Conservation (phyloP, 1,140 invertebrate genomes). For the Trichonephila clavipes region DNA sequence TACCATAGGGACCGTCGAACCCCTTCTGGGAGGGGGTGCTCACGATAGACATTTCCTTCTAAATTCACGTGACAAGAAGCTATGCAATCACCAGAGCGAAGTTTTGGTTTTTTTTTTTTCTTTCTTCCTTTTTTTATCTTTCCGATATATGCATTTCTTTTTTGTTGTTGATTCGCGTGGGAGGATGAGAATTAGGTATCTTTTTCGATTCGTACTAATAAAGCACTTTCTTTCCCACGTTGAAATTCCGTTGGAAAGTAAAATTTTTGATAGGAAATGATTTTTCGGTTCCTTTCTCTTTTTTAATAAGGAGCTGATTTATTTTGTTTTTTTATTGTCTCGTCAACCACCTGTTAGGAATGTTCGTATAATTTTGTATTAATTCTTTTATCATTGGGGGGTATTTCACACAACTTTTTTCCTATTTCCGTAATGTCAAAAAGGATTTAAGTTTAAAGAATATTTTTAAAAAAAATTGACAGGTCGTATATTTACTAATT, state of each 20-base stretch:
- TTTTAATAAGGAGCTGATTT: neutral
- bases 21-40: neutral
- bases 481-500: too few species aligned
- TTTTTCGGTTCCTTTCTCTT: neutral
- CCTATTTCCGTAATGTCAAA: too few species aligned
- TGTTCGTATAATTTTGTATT: too few species aligned
- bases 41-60: conserved; percentile 5
- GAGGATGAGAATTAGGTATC: conserved; percentile 53
- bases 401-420: too few species aligned
- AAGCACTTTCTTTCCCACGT: conserved; percentile 44
- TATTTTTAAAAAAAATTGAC: too few species aligned
- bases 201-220: conserved; percentile 27
- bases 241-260: conserved; percentile 44
- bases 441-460: too few species aligned
- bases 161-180: conserved; percentile 37
- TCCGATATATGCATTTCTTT: neutral
- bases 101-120: conserved; percentile 4
- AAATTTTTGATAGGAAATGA: conserved; percentile 32
- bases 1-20: conserved; percentile 52
- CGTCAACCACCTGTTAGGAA: conserved; percentile 15
- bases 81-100: conserved; percentile 17
- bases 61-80: conserved; percentile 13
- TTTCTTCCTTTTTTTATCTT: neutral
- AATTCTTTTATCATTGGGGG: too few species aligned
- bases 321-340: neutral